Evolutionary conservation across 2,113 vertebrate genomes (phyloP).

Genomic region (Melanocharis versteri): DNA sequence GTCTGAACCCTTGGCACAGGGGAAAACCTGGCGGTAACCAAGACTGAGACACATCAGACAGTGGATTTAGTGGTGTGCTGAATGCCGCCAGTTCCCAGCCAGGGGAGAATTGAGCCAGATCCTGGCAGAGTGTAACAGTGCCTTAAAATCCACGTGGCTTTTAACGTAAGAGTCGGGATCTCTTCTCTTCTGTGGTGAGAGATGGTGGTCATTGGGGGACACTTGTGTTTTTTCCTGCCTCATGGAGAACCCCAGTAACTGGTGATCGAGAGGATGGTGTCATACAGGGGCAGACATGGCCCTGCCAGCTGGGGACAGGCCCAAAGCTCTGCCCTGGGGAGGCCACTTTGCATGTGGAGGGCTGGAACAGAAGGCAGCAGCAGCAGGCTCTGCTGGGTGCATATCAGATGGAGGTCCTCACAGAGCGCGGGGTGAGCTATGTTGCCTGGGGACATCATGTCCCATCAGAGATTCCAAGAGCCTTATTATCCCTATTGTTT

Average conservation of each 20-base stretch:
- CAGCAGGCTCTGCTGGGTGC: neutral
- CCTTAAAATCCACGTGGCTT: neutral
- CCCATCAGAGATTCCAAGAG: neutral
- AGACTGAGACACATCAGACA: neutral
- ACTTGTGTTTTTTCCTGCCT: neutral
- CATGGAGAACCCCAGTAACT: neutral
- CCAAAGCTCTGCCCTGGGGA: neutral
- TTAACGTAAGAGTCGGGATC: neutral
- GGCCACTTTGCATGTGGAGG: neutral
- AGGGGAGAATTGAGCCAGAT: neutral
- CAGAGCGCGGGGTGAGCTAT: neutral
- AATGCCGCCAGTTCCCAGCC: neutral
- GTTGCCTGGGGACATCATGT: neutral
- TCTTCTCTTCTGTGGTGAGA: neutral
- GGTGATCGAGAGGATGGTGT: neutral
- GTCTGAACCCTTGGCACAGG: neutral
- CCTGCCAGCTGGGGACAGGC: neutral
- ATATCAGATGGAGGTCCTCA: neutral
- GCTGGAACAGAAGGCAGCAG: neutral
- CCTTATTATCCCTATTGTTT: neutral
- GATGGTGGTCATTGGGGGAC: neutral
- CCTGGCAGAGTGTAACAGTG: neutral
- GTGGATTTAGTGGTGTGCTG: neutral
- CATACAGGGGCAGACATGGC: accelerated
- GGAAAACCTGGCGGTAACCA: neutral